Base-by-base conservation (phyloP, 2,797 vertebrate genomes). In the Manis javanica region DNA sequence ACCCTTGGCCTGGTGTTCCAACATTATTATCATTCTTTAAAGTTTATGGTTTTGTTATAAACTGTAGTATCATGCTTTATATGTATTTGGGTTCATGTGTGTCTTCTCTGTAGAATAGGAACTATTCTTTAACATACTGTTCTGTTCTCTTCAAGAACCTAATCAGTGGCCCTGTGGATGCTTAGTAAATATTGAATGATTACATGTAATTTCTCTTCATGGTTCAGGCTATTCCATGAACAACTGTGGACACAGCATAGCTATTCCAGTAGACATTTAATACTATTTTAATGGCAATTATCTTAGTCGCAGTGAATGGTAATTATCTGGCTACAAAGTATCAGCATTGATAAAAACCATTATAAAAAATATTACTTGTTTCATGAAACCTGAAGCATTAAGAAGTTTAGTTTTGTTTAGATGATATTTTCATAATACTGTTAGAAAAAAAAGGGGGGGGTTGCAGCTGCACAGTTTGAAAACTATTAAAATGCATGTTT, bases 21-120 rank as follows among this genome's bases (percentile, higher is more conserved):
- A 53, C 42, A 31, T 82, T 92, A 19, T 57, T 53, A 51, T 23
- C 34, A 77, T 34, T 66, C 85, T 88, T 82, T 84, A 71, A 75
- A 87, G 12, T 94, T 90, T 90, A 18, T 72, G 82, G 15, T 91
- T 85, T 59, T 64, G 21, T 91, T 96, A 89, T 96, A 89, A 91
- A 51, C 42, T 78, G 26, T 87, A 85, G 6, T 93, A 2, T 63
- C 39, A 29, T 84, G 34, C 15, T 37, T 66, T 82, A n/a, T 94
- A 5, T 69, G 11, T 68, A 81, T 87, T 68, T 57, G 39, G 31
- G 59, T 83, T 90, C 64, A 24, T 79, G 34, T 16, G 1, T 91
- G 11, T 90, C 93, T 95, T 84, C 10, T 74, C 34, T 61, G 7
- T 89, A 78, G 63, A 74, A 66, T 51, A 94, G 75, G 15, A 81